Percentiles rank a stretch among this genome's conserved stretches.
phyloP scores from a whole-genome alignment of 2,797 vertebrate species.

The Coregonus sp. region DNA sequence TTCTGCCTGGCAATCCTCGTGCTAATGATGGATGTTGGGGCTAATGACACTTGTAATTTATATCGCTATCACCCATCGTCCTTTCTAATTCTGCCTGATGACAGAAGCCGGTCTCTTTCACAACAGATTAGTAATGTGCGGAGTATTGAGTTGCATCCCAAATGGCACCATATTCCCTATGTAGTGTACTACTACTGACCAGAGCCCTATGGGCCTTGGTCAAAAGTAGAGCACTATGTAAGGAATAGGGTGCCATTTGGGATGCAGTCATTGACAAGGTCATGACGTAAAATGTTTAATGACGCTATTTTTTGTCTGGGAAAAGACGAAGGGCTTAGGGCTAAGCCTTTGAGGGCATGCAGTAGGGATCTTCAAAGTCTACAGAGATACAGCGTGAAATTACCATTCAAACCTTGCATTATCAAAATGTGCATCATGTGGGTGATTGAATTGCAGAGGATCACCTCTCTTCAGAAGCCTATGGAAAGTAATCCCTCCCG shows the following conservation, averaged over 20 bases:
- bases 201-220: background rate
- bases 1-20: constrained; percentile 10
- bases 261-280: background rate
- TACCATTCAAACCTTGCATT: background rate
- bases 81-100: constrained; percentile 15
- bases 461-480: background rate
- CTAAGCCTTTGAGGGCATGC: background rate
- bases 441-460: background rate
- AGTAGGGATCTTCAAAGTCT: background rate
- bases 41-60: constrained; percentile 37
- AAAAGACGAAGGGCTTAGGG: background rate
- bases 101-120: constrained; percentile 25
- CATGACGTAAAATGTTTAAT: background rate
- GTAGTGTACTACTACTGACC: background rate
- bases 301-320: background rate
- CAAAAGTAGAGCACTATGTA: no score
- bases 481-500: no score
- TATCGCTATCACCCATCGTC: constrained; percentile 23
- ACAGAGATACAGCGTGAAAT: background rate
- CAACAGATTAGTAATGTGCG: constrained; percentile 16
- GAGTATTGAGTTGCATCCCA: background rate
- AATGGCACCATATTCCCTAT: background rate
- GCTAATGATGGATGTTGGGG: constrained; percentile 34
- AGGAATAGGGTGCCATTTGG: no score
- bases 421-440: background rate